Percentiles rank a stretch among this genome's conserved stretches.
Evolutionary conservation across 1,140 invertebrate genomes (phyloP).

Genomic region (Papilio aristodemus): DNA sequence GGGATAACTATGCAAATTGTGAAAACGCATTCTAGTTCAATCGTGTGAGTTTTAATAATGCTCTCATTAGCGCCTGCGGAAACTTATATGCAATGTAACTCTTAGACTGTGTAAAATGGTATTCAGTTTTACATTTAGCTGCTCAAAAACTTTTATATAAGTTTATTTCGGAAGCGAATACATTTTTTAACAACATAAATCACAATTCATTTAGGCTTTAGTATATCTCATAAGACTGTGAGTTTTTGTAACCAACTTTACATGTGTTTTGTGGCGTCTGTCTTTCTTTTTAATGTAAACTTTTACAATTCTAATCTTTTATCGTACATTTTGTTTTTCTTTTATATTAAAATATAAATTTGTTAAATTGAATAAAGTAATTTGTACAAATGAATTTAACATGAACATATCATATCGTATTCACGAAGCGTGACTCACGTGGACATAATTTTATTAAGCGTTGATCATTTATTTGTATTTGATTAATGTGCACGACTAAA

Average conservation of each 20-base stretch:
- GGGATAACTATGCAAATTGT: slow-evolving; percentile 31
- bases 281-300: too few relatives aligned
- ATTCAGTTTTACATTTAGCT: background rate
- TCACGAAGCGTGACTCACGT: slow-evolving; percentile 24
- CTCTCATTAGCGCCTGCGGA: slow-evolving; percentile 11
- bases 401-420: background rate
- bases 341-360: too few relatives aligned
- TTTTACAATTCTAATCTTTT: too few relatives aligned
- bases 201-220: too few relatives aligned
- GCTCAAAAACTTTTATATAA: background rate
- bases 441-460: slow-evolving; percentile 6
- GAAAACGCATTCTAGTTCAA: slow-evolving; percentile 26
- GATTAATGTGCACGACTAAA: slow-evolving; percentile 12
- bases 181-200: too few relatives aligned
- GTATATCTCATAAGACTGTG: too few relatives aligned
- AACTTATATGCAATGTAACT: slow-evolving; percentile 3
- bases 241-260: too few relatives aligned
- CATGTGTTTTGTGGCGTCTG: too few relatives aligned
- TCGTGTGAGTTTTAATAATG: slow-evolving; percentile 21
- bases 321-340: too few relatives aligned
- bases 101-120: slow-evolving; percentile 6
- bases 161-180: background rate
- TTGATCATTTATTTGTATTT: slow-evolving; percentile 19
- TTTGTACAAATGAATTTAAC: background rate
- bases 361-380: too few relatives aligned